These are phyloP conservation scores for Erebia ligea DNA, from an alignment of 2,888 invertebrate species.

Conservation along the genomic window DNA sequence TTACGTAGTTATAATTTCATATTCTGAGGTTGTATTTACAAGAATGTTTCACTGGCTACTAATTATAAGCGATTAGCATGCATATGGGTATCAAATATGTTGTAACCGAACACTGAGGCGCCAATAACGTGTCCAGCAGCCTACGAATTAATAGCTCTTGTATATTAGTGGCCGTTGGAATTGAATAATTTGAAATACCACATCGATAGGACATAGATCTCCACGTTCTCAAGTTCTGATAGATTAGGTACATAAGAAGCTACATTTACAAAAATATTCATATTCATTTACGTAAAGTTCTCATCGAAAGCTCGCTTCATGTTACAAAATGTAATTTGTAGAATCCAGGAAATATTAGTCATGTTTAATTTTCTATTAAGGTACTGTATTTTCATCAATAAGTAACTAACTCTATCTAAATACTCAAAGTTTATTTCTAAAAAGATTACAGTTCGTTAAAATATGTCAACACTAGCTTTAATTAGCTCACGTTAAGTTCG, in stretches of 20 bases:
- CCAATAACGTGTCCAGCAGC: not conserved
- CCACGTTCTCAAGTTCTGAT: not conserved
- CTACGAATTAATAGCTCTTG: not conserved
- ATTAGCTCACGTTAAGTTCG: too few relatives aligned
- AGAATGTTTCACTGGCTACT: not conserved
- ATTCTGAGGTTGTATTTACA: not conserved
- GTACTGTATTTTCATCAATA: too few relatives aligned
- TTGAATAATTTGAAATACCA: constrained; percentile 8
- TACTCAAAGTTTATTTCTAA: too few relatives aligned
- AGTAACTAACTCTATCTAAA: too few relatives aligned
- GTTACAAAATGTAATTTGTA: not conserved
- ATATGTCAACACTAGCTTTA: too few relatives aligned
- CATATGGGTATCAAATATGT: not conserved
- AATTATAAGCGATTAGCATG: constrained; percentile 4
- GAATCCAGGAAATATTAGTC: not conserved
- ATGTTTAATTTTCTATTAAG: too few relatives aligned
- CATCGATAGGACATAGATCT: not conserved
- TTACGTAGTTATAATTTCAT: too few relatives aligned
- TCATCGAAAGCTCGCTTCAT: not conserved
- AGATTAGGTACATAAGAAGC: not conserved
- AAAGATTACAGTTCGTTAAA: too few relatives aligned
- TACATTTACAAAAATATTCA: constrained; percentile 3
- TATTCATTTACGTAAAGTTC: not conserved
- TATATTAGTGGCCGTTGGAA: constrained; percentile 1
- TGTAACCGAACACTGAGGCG: constrained; percentile 8